Evolutionary conservation across 2,888 invertebrate genomes (phyloP).

Genomic region (Pristionchus mayeri): DNA sequence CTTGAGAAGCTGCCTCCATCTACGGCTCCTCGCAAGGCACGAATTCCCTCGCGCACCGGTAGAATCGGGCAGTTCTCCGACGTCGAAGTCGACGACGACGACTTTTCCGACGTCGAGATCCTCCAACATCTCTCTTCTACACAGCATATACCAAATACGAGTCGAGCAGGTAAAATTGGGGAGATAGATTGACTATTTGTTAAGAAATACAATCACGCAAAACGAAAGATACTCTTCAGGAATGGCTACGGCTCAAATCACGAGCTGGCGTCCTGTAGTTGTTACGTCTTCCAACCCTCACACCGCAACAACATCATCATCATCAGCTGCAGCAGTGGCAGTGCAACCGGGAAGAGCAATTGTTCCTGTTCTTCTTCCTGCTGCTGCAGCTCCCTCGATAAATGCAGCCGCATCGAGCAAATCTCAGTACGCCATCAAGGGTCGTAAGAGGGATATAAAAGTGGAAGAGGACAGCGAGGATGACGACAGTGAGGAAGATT

Average conservation of each 20-base stretch:
- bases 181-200: no score
- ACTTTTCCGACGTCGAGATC: background rate
- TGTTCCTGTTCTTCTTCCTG: background rate
- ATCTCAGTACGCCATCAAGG: background rate
- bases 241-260: no score
- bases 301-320: background rate
- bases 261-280: no score
- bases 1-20: background rate
- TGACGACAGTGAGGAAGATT: background rate
- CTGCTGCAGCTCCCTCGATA: no score
- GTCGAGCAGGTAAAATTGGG: no score
- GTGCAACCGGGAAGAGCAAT: background rate
- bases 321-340: background rate
- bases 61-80: background rate
- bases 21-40: background rate
- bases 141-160: no score
- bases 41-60: background rate
- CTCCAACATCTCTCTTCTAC: no score
- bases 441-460: background rate
- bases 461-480: background rate
- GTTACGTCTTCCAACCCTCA: no score
- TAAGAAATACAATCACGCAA: no score
- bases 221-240: background rate
- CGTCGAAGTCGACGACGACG: constrained; percentile 11
- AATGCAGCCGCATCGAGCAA: no score